Base-by-base conservation (phyloP, 2,113 vertebrate genomes). In the Corvus cornix region DNA sequence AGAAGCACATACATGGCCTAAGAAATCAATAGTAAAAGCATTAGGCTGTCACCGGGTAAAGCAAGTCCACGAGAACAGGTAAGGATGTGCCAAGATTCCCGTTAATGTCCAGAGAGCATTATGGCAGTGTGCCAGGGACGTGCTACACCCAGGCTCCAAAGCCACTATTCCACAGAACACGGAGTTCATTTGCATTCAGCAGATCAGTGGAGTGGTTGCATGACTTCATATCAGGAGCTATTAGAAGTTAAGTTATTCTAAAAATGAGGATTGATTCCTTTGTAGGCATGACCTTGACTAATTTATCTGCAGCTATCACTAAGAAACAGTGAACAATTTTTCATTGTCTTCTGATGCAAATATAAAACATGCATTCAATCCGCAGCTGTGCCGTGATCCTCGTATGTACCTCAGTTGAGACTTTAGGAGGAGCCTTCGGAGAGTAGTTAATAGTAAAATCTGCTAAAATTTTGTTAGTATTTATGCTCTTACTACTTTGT, bases 91-190 rank as follows among this genome's bases (percentile, higher is more conserved):
- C 7, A 28, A 23, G 26, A 4, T 43, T 83, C 28, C 30, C 0
- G 0, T 9, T 9, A 5, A 6, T 0, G 5, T 51, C 31, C 3
- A 3, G 10, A 26, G 56, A 13, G 12, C 35, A 3, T 30, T 9
- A 6, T 35, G 70, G 66, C 1, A 0, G 8, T 37, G 60, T 4
- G 1, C 22, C 16, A 12, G 16, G 15, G 49, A 43, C 22, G 4
- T 19, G 26, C 52, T 13, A 3, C 5, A 6, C 7, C 11, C 11
- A 0, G n/a, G 23, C 27, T 33, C 20, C 76, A 46, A 9, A 78
- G 52, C 10, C 1, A 0, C 46, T 28, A 2, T 15, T 60, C 10
- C 28, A 7, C 0, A 14, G 16, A 30, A 21, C 6, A 0, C 3
- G 1, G 24, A 1, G 16, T 39, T 75, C 10, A 1, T 35, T 30